phyloP scores from a whole-genome alignment of 2,113 vertebrate species.

The Calyptomena viridis region DNA sequence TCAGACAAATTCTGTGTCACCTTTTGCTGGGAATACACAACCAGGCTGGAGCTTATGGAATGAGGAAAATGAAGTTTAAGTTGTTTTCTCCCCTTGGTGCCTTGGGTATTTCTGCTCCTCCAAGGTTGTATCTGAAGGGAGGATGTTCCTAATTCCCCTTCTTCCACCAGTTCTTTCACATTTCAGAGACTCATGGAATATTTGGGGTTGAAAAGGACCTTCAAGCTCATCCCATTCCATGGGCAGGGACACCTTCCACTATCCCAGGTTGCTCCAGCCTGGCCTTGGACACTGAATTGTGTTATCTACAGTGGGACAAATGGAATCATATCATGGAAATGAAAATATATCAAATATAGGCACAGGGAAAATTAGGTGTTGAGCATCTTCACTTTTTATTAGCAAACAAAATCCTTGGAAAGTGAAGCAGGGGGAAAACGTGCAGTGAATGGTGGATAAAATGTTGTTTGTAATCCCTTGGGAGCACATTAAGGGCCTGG shows the following conservation, averaged over 20 bases:
- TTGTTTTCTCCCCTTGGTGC: not conserved
- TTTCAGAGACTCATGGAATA: too few species aligned
- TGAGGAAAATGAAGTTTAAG: not conserved
- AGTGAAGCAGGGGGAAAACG: not conserved
- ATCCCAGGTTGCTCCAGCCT: not conserved
- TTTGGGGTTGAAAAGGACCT: not conserved
- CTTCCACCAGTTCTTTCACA: not conserved
- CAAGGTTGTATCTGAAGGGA: not conserved
- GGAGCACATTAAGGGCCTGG: not conserved
- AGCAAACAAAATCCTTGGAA: not conserved
- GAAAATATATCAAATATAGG: not conserved
- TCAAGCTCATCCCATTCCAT: not conserved
- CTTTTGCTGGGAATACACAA: not conserved
- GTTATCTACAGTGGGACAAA: not conserved
- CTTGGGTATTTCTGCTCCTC: not conserved
- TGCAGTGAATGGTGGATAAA: rapidly evolving
- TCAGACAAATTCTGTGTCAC: not conserved
- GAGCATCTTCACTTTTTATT: not conserved
- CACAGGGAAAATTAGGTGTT: not conserved
- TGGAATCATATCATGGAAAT: not conserved
- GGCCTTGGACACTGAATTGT: not conserved
- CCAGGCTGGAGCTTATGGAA: not conserved
- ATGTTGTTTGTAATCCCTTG: not conserved
- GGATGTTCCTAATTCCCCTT: not conserved
- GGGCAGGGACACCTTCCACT: not conserved